Evolutionary conservation across 92 coral and sea anemone species (phyloP).

Genomic region (Zoanthus sociatus): DNA sequence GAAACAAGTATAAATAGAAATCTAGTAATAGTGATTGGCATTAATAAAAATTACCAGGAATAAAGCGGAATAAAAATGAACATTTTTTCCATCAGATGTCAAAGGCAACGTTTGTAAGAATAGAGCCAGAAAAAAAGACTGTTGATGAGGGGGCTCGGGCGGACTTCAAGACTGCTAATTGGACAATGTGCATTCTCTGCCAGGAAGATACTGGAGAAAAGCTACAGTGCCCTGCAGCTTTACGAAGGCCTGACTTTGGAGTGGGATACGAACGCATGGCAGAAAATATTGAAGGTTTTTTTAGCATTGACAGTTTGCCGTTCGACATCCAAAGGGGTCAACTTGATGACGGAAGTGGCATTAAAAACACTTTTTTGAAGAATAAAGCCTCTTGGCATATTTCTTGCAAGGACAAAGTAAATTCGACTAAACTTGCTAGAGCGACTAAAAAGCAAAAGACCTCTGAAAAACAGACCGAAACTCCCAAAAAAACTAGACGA

Average conservation of each 20-base stretch:
- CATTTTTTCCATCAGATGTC: slow-evolving; percentile 40
- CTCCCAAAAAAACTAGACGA: slow-evolving; percentile 45
- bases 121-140: slow-evolving; percentile 19
- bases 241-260: slow-evolving; percentile 44
- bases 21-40: too few species aligned
- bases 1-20: neutral
- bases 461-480: neutral
- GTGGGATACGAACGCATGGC: slow-evolving; percentile 46
- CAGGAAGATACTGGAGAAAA: slow-evolving; percentile 38
- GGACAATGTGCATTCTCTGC: slow-evolving; percentile 16
- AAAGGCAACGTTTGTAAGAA: slow-evolving; percentile 14
- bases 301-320: slow-evolving; percentile 15
- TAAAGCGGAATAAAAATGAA: slow-evolving; percentile 21
- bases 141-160: slow-evolving; percentile 5
- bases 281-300: slow-evolving; percentile 42
- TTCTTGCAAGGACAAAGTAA: slow-evolving; percentile 35
- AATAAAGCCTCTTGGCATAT: slow-evolving; percentile 54
- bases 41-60: neutral
- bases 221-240: slow-evolving; percentile 47
- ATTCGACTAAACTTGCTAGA: slow-evolving; percentile 48
- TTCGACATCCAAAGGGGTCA: slow-evolving; percentile 36
- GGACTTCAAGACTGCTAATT: too few species aligned
- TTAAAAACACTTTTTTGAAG: slow-evolving; percentile 43
- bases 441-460: neutral
- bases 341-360: slow-evolving; percentile 51